Evolutionary conservation across 2,888 invertebrate species (phyloP), one percentile per base, ranked within the genome.

Genomic region (Spicauda simplicius): DNA sequence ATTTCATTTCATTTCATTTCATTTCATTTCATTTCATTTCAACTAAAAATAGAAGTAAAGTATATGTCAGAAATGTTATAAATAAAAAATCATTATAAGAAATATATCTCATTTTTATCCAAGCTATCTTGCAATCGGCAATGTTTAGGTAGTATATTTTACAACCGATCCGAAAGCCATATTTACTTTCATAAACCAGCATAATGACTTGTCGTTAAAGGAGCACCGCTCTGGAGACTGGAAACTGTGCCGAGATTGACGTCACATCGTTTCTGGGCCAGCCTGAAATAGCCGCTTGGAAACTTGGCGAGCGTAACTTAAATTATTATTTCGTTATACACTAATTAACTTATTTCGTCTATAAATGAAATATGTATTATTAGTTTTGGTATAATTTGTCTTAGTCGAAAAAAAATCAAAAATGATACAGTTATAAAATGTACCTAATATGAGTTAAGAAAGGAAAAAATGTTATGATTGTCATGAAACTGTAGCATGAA

Each of bases 241-340:
- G 73, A 69, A 86, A 80, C 73, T 79, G 86, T 87, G 86, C 76
- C 87, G 76, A 72, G 68, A 69, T 78, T 89, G 88, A 90, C 90
- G 91, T 91, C 90, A 90, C 79, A 5, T 53, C 69, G 83, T 85
- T 87, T 88, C 84, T 89, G 87, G 90, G 87, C 70, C 88, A 75
- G 78, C 75, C 79, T 73, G 79, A 89, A 90, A 90, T 90, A 91
- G 82, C 64, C 59, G 58, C 60, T 64, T 60, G 54, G 61, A 65
- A 70, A 68, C 65, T 70, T 68, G 64, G 55, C 69, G 64, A 68
- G 53, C n/a, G 58, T 70, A 70, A 68, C 70, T 73, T 72, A 72
- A 71, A 68, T 72, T 53, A 65, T 58, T 65, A 58, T 65, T 65
- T 30, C 25, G 20, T 53, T 25, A 58, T 41, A 65, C 53, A 8